phyloP scores from a whole-genome alignment of 2,797 vertebrate genomes.

The Hyperoplus immaculatus region DNA sequence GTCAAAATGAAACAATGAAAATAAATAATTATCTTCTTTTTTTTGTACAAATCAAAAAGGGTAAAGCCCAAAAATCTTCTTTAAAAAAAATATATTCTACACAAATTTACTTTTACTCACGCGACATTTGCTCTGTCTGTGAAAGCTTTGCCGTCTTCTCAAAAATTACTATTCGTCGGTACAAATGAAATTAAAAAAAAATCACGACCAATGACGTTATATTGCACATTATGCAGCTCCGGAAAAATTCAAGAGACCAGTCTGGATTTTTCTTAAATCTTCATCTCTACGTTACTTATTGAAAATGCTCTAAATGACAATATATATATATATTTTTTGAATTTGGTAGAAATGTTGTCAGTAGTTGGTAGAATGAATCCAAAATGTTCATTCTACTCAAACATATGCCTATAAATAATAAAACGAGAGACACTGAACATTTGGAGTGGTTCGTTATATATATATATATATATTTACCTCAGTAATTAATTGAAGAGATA shows the following conservation, averaged over 20 bases:
- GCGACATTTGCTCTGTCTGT: neutral
- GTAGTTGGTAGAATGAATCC: too few species aligned
- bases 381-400: too few species aligned
- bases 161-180: neutral
- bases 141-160: neutral
- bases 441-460: too few species aligned
- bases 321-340: too few species aligned
- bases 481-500: too few species aligned
- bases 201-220: neutral
- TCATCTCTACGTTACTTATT: too few species aligned
- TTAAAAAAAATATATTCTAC: neutral
- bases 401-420: too few species aligned
- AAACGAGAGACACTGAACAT: too few species aligned
- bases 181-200: neutral
- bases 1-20: neutral
- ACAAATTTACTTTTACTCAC: neutral
- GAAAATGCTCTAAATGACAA: too few species aligned
- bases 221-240: neutral
- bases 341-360: too few species aligned
- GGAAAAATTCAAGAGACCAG: too few species aligned
- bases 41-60: conserved; percentile 16
- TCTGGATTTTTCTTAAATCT: too few species aligned
- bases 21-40: neutral
- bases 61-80: neutral
- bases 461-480: neutral